These are phyloP conservation scores for Agonopterix alstromeriana DNA, from an alignment of 2,888 invertebrate genomes.

Conservation along the genomic window DNA sequence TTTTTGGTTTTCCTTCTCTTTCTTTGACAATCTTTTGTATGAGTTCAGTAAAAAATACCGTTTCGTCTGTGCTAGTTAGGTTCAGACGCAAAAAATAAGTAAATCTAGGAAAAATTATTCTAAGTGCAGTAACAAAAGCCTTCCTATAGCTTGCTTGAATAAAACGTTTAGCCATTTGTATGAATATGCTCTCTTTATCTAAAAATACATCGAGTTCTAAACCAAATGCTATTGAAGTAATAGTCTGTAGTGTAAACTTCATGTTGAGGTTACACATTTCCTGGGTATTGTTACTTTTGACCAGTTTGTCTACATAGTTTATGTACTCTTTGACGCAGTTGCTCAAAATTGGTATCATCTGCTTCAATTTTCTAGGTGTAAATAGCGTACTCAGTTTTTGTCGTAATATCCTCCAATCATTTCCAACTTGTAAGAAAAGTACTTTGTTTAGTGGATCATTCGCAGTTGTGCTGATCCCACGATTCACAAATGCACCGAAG, in stretches of 20 bases:
- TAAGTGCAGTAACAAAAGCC: neutral
- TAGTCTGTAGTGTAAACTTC: slow-evolving; percentile 17
- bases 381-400: slow-evolving; percentile 35
- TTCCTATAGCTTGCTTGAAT: neutral
- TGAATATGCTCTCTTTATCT: neutral
- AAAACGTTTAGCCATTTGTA: neutral
- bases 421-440: slow-evolving; percentile 33
- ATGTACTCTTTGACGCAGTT: slow-evolving; percentile 28
- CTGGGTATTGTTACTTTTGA: slow-evolving; percentile 14
- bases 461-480: slow-evolving; percentile 30
- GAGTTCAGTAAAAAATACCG: slow-evolving; percentile 10
- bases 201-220: slow-evolving; percentile 2
- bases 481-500: slow-evolving; percentile 35
- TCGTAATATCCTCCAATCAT: slow-evolving; percentile 32
- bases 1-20: slow-evolving; percentile 5
- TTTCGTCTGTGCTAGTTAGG: neutral
- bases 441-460: slow-evolving; percentile 35
- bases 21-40: slow-evolving; percentile 9
- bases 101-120: neutral
- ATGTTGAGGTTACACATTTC: slow-evolving; percentile 19
- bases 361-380: slow-evolving; percentile 36
- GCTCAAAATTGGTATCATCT: slow-evolving; percentile 23
- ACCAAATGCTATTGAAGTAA: slow-evolving; percentile 6
- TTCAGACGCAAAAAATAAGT: neutral
- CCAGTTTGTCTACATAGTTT: slow-evolving; percentile 22